Evolutionary conservation across 2,113 vertebrate genomes (phyloP).

Genomic region (Australoheros scitulus): DNA sequence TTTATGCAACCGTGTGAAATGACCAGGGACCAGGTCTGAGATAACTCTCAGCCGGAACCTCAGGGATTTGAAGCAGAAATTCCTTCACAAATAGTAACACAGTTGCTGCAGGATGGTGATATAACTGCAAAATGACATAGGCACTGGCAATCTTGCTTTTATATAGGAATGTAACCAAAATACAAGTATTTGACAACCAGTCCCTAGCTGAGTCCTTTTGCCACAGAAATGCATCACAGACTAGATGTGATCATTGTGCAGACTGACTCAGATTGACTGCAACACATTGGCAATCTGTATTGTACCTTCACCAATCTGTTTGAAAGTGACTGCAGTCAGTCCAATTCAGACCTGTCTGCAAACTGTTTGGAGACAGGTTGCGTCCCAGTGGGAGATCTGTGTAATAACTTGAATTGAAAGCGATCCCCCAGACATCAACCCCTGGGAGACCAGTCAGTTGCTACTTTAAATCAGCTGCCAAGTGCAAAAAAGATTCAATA

Average conservation of each 20-base stretch:
- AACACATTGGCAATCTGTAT: not conserved
- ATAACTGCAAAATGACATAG: no score
- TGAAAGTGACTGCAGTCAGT: not conserved
- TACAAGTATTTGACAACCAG: no score
- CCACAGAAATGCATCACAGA: not conserved
- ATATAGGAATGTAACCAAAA: no score
- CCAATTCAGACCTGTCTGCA: not conserved
- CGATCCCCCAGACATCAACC: not conserved
- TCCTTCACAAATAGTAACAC: no score
- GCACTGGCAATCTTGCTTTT: no score
- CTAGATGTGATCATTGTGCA: not conserved
- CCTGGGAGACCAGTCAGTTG: not conserved
- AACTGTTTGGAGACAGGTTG: not conserved
- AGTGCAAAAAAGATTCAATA: not conserved
- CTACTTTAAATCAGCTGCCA: not conserved
- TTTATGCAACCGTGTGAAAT: no score
- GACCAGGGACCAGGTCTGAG: no score
- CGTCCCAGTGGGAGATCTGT: not conserved
- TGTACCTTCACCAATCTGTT: not conserved
- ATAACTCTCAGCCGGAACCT: no score
- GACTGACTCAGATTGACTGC: not conserved
- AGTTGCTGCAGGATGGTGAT: no score
- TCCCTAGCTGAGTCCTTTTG: not conserved
- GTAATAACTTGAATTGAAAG: not conserved
- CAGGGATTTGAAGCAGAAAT: no score